These are phyloP conservation scores for Nemotelus nigrinus DNA, from an alignment of 2,888 invertebrate genomes.

Conservation along the genomic window DNA sequence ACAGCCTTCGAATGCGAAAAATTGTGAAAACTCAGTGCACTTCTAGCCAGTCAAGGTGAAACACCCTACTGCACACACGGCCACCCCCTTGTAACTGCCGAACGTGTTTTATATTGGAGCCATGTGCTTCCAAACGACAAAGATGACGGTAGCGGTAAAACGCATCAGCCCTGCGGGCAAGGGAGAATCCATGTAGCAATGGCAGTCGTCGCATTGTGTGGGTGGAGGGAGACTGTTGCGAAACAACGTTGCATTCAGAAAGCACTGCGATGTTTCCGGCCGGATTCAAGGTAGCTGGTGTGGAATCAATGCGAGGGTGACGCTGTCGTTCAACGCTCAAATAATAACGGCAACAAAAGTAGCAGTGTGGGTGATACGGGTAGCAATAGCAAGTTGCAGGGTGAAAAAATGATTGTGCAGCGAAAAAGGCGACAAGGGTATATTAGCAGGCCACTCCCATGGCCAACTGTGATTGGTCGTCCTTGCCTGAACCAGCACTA, in stretches of 20 bases:
- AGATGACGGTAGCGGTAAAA: slow-evolving; percentile 34
- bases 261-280: slow-evolving; percentile 5
- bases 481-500: slow-evolving; percentile 37
- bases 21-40: slow-evolving; percentile 11
- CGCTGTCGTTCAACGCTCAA: slow-evolving; percentile 29
- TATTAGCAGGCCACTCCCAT: slow-evolving; percentile 50
- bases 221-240: slow-evolving; percentile 13
- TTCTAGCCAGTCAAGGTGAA: slow-evolving; percentile 5
- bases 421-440: slow-evolving; percentile 43
- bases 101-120: slow-evolving; percentile 35
- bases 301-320: slow-evolving; percentile 34
- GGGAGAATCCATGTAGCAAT: slow-evolving; percentile 32
- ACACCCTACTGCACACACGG: slow-evolving; percentile 1
- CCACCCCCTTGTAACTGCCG: slow-evolving; percentile 5
- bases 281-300: not conserved
- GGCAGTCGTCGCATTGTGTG: slow-evolving; percentile 23
- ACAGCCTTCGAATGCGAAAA: slow-evolving; percentile 36
- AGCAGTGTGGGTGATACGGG: slow-evolving; percentile 9
- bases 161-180: slow-evolving; percentile 28
- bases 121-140: slow-evolving; percentile 40
- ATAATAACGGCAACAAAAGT: slow-evolving; percentile 36
- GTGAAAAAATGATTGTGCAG: slow-evolving; percentile 31
- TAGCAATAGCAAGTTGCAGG: not conserved
- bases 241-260: slow-evolving; percentile 27
- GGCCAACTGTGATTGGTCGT: slow-evolving; percentile 50